A percentile compares a stretch with the other conserved stretches of the same genome.
phyloP scores from a whole-genome alignment of 1,140 invertebrate species.

The Drosophila pachea region DNA sequence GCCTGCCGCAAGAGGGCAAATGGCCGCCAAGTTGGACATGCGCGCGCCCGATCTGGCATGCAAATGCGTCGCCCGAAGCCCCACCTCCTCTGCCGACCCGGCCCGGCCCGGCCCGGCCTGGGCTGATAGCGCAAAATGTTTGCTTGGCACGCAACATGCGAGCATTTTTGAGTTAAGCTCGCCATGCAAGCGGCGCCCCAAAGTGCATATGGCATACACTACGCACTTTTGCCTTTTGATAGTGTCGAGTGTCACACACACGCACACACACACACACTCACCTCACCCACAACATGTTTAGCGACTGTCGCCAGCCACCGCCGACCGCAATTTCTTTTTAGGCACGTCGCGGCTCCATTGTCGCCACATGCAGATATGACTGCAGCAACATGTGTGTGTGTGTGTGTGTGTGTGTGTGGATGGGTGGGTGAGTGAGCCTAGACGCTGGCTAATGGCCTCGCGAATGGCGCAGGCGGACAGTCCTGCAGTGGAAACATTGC shows the following conservation, averaged over 20 bases:
- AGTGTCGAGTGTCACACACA: constrained; percentile 74
- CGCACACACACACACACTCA: constrained; percentile 18
- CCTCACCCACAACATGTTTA: constrained; percentile 52
- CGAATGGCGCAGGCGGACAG: constrained; percentile 4
- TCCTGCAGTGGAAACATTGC: neutral
- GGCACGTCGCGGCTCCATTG: constrained; percentile 62
- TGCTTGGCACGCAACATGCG: constrained; percentile 75
- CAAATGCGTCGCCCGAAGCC: constrained; percentile 51
- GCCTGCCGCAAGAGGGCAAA: constrained; percentile 58
- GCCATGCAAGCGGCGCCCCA: constrained; percentile 26
- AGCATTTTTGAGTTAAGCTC: constrained; percentile 75
- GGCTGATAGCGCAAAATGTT: constrained; percentile 59
- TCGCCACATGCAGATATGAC: constrained; percentile 58
- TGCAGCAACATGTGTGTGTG: constrained; percentile 25
- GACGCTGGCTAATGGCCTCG: constrained; percentile 18
- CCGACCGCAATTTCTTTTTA: constrained; percentile 72
- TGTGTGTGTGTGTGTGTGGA: neutral
- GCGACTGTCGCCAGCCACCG: constrained; percentile 34
- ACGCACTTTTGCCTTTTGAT: constrained; percentile 75
- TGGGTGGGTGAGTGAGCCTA: neutral
- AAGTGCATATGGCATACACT: constrained; percentile 55
- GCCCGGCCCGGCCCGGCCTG: neutral
- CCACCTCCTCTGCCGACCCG: neutral
- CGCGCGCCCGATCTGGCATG: constrained; percentile 74
- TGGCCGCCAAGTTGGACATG: constrained; percentile 67